These are phyloP conservation scores for Pogonognathellus flavescens DNA, from an alignment of 1,140 invertebrate genomes.

Conservation along the genomic window DNA sequence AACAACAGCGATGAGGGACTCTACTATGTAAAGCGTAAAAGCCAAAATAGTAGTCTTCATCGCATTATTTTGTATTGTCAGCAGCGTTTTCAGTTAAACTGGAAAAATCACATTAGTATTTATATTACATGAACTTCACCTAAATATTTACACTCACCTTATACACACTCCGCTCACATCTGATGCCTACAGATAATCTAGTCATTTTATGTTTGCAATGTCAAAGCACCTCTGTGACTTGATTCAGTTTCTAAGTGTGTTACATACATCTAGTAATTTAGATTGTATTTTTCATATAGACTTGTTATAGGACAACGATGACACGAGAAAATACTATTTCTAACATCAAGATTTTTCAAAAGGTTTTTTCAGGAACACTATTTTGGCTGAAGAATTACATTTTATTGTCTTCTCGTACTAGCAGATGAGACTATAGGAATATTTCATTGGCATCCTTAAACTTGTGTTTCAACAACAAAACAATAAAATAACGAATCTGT, in stretches of 20 bases:
- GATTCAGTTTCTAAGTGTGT: neutral
- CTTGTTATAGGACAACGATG: neutral
- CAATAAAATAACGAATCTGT: neutral
- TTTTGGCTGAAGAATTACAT: constrained; percentile 16
- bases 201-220: neutral
- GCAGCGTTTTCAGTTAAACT: constrained; percentile 33
- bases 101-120: constrained; percentile 6
- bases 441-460: neutral
- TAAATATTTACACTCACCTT: neutral
- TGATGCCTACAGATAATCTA: too few relatives aligned
- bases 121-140: neutral
- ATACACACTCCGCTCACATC: neutral
- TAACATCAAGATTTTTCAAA: neutral
- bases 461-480: neutral
- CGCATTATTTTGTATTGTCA: constrained; percentile 31
- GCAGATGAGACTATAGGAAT: too few relatives aligned
- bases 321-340: constrained; percentile 12
- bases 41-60: constrained; percentile 1
- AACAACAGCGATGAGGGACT: neutral
- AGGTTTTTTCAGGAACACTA: constrained; percentile 14
- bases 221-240: neutral
- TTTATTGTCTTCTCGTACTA: constrained; percentile 26
- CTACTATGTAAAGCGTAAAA: neutral
- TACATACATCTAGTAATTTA: neutral
- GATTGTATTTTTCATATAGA: neutral